Base-by-base conservation (phyloP, 2,797 vertebrate genomes). In the Spinibarbus caldwelli region DNA sequence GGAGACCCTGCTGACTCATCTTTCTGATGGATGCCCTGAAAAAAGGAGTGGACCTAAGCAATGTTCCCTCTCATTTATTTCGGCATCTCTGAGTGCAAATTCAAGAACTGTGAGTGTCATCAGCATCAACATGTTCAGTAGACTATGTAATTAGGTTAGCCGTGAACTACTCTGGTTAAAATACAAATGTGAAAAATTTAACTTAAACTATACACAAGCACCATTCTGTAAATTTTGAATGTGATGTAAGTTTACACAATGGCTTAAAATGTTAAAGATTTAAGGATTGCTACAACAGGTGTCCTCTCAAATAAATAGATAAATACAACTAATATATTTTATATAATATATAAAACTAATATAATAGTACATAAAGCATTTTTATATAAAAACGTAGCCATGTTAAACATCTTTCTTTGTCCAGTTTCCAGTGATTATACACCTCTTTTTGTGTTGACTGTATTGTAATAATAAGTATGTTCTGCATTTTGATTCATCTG, bases 1-100 rank as follows among this genome's bases (percentile, higher is more conserved):
- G 66, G 71, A 45, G 64, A 77, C 86, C 70, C 67, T 84, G 83
- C 73, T 84, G 75, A 64, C 36, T 70, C 47, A 68, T 84, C 62
- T 78, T 70, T 68, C 26, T 84, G 38, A 84, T 57, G 73, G 73
- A 84, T 78, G 47, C 34, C 47, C 47, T 38, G 3, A 29, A 23
- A 8, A 73, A 47, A 36, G 5, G 7, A 75, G 29, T 72, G 29
- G 29, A 21, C 71, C 54, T 47, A n/a, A 75, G 52, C 52, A 71
- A 45, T 49, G 26, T 38, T 54, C 36, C 43, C 21, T 49, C 17
- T 45, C 57, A 14, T 78, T 41, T 64, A 59, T 59, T 57, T 26
- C 2, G 12, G 31, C 45, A 21, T 36, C 23, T 79, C 11, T 34
- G 19, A 49, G 41, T 76, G 21, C n/a, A 59, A 68, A 70, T 38